Percentiles rank a stretch among this genome's conserved stretches.
These are phyloP conservation scores for Mycalesis mineus DNA, from an alignment of 2,888 invertebrate species.

Conservation along the genomic window DNA sequence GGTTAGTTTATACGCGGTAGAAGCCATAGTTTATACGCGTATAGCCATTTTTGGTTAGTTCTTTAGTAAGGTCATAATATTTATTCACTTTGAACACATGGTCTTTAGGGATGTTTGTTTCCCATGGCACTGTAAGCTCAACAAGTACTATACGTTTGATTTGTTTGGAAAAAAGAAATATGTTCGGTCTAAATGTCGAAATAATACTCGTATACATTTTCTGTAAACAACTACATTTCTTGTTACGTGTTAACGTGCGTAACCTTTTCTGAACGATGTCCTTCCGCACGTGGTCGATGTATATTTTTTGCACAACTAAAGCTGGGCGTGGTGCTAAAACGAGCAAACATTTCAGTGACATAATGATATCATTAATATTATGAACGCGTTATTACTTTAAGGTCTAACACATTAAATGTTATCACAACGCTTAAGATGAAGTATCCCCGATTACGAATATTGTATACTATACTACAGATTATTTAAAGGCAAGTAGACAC, in stretches of 20 bases:
- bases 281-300: background rate
- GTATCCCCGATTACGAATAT: slow-evolving; percentile 4
- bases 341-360: background rate
- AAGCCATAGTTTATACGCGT: too few species aligned
- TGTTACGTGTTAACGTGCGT: background rate
- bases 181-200: too few species aligned
- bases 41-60: too few species aligned
- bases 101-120: too few species aligned
- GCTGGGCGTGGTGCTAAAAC: slow-evolving; percentile 4
- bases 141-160: too few species aligned
- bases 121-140: too few species aligned
- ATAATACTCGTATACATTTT: too few species aligned
- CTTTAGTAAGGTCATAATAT: too few species aligned
- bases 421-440: slow-evolving; percentile 13
- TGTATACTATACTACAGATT: background rate
- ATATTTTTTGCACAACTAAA: background rate
- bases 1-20: too few species aligned
- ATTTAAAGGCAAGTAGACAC: background rate
- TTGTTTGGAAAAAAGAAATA: too few species aligned
- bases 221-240: too few species aligned
- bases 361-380: slow-evolving; percentile 22
- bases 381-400: slow-evolving; percentile 20
- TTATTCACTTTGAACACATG: too few species aligned
- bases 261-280: background rate
- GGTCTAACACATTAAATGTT: slow-evolving; percentile 14